Base-by-base conservation (phyloP, 2,797 vertebrate species). In the Pagetopsis macropterus region DNA sequence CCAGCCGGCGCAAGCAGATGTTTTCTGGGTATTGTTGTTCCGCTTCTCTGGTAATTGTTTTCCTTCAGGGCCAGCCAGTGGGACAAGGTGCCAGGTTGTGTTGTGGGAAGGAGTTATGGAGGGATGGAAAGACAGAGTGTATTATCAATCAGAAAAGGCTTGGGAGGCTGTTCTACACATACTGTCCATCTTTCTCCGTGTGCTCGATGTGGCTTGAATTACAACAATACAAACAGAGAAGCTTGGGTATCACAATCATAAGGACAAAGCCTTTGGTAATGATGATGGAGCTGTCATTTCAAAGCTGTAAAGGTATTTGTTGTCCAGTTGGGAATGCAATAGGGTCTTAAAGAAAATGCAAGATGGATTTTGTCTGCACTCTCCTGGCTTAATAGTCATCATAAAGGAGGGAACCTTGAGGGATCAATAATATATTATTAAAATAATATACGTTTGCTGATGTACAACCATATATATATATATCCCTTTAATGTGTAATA, bases 11-110 rank as follows among this genome's bases (percentile, higher is more conserved):
- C 63, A 56, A 91, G 89, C 94, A 93, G 93, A 94, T 94, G 94
- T 94, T 94, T 91, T 87, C 86, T 77, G 87, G 82, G 83, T 89
- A 91, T 92, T 94, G 92, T 94, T 91, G 89, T 90, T 92, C 83
- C 69, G 82, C 86, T 82, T 88, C 84, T 78, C 77, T 67, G 70
- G 86, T 92, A 92, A 95, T 93, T 93, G 89, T 91, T 93, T 94
- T 90, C 83, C 85, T 90, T 75, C 82, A 79, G 84, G 91, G 85
- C 83, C 83, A 84, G 88, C 89, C 88, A 88, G 86, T 70, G 84
- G 82, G 81, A 81, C 77, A 63, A 87, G 84, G 74, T 90, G 93
- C 93, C 93, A 94, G 88, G 82, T 84, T 85, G 86, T 85, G 82
- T 86, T 86, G 87, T 84, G 86, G 82, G 73, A 84, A 73, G 85